These are phyloP conservation scores for Drosophila tropicalis DNA, from an alignment of 1,140 invertebrate species.

Conservation along the genomic window DNA sequence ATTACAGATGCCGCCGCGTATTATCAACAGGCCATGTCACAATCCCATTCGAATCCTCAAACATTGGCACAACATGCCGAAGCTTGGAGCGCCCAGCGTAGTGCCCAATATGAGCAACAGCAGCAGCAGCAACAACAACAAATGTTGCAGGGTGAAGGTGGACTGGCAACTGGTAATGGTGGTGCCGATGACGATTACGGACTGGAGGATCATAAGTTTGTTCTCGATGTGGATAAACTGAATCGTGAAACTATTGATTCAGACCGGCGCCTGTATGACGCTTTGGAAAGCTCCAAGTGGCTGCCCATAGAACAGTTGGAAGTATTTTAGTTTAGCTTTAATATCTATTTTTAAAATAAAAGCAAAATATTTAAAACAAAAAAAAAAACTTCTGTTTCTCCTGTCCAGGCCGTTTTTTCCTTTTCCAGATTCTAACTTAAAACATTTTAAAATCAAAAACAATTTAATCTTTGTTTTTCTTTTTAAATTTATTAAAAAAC, in stretches of 20 bases:
- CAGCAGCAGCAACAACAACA: conserved; percentile 50
- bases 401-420: neutral
- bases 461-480: conserved; percentile 45
- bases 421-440: neutral
- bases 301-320: conserved; percentile 87
- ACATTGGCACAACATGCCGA: conserved; percentile 77
- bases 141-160: neutral
- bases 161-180: conserved; percentile 32
- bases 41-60: conserved; percentile 76
- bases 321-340: conserved; percentile 64
- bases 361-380: neutral
- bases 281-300: conserved; percentile 92
- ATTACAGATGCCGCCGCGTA: conserved; percentile 80
- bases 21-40: conserved; percentile 76
- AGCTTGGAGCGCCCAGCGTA: conserved; percentile 79
- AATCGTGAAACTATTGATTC: conserved; percentile 90
- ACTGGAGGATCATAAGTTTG: conserved; percentile 88
- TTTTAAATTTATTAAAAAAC: conserved; percentile 82
- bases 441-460: neutral
- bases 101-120: conserved; percentile 75
- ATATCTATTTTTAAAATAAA: neutral
- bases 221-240: conserved; percentile 89
- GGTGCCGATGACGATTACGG: conserved; percentile 66
- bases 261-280: conserved; percentile 90
- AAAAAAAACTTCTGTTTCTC: neutral